Conservation (phyloP, 92 coral and sea anemone species). For the Zoanthus solanderi region DNA sequence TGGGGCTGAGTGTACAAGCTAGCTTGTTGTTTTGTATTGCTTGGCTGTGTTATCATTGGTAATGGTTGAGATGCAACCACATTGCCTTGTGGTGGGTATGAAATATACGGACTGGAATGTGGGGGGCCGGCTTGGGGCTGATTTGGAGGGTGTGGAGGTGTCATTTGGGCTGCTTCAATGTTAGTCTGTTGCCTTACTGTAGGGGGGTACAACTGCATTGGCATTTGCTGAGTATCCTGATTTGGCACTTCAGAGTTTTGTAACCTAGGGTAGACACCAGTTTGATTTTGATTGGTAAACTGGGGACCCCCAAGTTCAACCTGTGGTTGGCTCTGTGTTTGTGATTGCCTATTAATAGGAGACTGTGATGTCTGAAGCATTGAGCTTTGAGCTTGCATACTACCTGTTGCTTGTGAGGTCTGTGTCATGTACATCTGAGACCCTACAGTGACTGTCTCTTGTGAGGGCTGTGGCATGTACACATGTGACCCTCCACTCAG, state of each 20-base stretch:
- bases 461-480: not conserved
- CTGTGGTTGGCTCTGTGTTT: conserved; percentile 37
- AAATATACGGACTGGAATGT: conserved; percentile 13
- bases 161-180: not conserved
- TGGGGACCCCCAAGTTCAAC: not conserved
- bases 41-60: conserved; percentile 6
- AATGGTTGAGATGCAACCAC: not conserved
- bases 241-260: conserved; percentile 32
- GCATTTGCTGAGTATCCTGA: not conserved
- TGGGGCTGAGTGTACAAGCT: conserved; percentile 19
- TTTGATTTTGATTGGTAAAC: not conserved
- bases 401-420: not conserved
- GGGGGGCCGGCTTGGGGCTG: conserved; percentile 13
- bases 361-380: not conserved
- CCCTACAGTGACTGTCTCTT: not conserved
- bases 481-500: not conserved
- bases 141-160: conserved; percentile 26
- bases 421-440: conserved; percentile 23
- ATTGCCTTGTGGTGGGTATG: conserved; percentile 26
- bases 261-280: conserved; percentile 15
- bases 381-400: not conserved
- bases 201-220: conserved; percentile 7
- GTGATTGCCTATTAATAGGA: conserved; percentile 30
- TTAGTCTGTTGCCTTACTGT: conserved; percentile 14
- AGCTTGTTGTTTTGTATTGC: conserved; percentile 30